These are phyloP conservation scores for Drosophila lacertosa DNA, from an alignment of 1,140 invertebrate genomes.

Conservation along the genomic window DNA sequence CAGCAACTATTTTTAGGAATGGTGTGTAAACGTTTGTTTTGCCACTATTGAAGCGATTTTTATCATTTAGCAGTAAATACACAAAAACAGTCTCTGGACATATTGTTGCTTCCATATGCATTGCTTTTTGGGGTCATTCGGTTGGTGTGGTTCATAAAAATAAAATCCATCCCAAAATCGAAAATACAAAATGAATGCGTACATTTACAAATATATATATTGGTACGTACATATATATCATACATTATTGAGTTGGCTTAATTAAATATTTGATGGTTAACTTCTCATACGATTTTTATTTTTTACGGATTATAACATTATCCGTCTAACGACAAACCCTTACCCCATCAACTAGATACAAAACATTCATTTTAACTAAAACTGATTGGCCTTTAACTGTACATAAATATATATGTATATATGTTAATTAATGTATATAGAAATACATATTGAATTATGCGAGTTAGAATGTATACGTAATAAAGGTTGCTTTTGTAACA, in stretches of 20 bases:
- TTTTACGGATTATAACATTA: slow-evolving; percentile 19
- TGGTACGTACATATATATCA: slow-evolving; percentile 66
- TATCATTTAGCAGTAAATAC: not conserved
- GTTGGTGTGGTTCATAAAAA: slow-evolving; percentile 2
- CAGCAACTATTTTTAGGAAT: slow-evolving; percentile 14
- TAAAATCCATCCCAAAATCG: slow-evolving; percentile 31
- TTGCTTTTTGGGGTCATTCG: not conserved
- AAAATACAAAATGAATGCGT: slow-evolving; percentile 43
- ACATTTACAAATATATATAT: slow-evolving; percentile 72
- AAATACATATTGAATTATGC: slow-evolving; percentile 27
- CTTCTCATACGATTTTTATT: slow-evolving; percentile 15
- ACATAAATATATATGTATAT: slow-evolving; percentile 32
- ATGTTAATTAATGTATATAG: slow-evolving; percentile 23
- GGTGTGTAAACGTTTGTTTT: not conserved
- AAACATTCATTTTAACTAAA: slow-evolving; percentile 43
- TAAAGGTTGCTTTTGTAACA: slow-evolving; percentile 59
- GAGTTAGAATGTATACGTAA: slow-evolving; percentile 33
- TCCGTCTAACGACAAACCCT: slow-evolving; percentile 4
- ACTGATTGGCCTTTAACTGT: slow-evolving; percentile 38
- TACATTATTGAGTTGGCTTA: slow-evolving; percentile 63
- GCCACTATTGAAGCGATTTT: slow-evolving; percentile 2
- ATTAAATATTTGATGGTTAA: slow-evolving; percentile 28
- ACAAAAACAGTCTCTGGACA: slow-evolving; percentile 12
- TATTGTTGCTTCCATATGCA: slow-evolving; percentile 11
- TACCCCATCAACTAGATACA: slow-evolving; percentile 29